phyloP scores from a whole-genome alignment of 2,888 invertebrate genomes.

The Anthophora plumipes region DNA sequence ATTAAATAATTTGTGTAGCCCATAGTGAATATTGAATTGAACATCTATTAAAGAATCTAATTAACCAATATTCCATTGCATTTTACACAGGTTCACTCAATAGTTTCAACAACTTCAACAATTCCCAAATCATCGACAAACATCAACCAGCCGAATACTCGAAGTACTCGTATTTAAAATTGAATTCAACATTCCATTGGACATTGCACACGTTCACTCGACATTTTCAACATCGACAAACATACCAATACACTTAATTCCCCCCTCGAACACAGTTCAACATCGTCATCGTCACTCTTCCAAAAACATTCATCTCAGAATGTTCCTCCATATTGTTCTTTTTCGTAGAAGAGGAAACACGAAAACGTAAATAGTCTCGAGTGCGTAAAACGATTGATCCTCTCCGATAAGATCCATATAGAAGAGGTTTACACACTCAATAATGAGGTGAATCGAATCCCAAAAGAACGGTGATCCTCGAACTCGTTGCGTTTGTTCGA shows the following conservation, averaged over 20 bases:
- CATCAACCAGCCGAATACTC: no score
- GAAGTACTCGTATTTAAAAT: not conserved
- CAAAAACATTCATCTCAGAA: not conserved
- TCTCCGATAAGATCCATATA: not conserved
- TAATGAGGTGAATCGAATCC: constrained; percentile 1
- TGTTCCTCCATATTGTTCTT: constrained; percentile 6
- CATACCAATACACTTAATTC: not conserved
- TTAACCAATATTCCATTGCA: no score
- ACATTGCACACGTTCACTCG: not conserved
- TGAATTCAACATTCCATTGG: not conserved
- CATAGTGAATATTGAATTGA: no score
- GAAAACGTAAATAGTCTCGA: not conserved
- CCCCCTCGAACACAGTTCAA: constrained; percentile 14
- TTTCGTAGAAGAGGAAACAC: constrained; percentile 1
- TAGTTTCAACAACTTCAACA: not conserved
- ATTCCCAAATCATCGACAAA: no score
- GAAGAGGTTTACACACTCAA: not conserved
- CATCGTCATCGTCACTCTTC: constrained; percentile 13
- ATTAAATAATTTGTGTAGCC: no score
- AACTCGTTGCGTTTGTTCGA: constrained; percentile 26
- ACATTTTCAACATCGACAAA: not conserved
- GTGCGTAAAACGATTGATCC: constrained; percentile 14
- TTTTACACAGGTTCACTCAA: no score
- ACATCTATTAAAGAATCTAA: not conserved
- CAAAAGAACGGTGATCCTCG: constrained; percentile 27